Conservation (phyloP, 2,113 vertebrate species). For the Ailuropoda melanoleuca region DNA sequence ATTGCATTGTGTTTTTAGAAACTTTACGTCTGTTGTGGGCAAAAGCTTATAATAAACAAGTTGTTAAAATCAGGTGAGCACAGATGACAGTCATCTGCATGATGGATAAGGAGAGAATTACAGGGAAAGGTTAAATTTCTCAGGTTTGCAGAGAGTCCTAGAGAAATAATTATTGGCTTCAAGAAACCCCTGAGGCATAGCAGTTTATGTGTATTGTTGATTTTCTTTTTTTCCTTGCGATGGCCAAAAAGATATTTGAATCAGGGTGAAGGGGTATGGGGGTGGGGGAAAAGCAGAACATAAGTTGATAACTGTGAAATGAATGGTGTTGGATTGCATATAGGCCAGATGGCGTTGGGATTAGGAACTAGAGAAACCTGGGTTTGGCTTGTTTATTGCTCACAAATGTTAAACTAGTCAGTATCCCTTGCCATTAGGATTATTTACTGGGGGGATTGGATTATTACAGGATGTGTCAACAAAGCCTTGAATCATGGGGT, state of each 20-base stretch:
- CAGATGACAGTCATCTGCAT: not conserved
- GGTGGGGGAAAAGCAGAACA: not conserved
- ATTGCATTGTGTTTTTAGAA: not conserved
- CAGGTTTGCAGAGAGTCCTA: not conserved
- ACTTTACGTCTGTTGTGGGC: not conserved
- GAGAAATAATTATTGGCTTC: not conserved
- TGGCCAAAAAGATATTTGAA: not conserved
- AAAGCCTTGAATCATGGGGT: not conserved
- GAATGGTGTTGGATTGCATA: not conserved
- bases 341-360: not conserved
- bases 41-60: not conserved
- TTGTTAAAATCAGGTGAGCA: not conserved
- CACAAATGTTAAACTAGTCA: not conserved
- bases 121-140: not conserved
- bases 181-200: not conserved
- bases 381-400: not conserved
- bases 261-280: not conserved
- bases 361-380: not conserved
- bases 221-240: not conserved
- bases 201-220: not conserved
- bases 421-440: not conserved
- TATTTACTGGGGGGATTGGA: not conserved
- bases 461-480: not conserved
- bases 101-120: not conserved
- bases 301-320: not conserved